A percentile compares a stretch with the other conserved stretches of the same genome.
phyloP scores from a whole-genome alignment of 2,113 vertebrate species.

The Platichthys stellatus region DNA sequence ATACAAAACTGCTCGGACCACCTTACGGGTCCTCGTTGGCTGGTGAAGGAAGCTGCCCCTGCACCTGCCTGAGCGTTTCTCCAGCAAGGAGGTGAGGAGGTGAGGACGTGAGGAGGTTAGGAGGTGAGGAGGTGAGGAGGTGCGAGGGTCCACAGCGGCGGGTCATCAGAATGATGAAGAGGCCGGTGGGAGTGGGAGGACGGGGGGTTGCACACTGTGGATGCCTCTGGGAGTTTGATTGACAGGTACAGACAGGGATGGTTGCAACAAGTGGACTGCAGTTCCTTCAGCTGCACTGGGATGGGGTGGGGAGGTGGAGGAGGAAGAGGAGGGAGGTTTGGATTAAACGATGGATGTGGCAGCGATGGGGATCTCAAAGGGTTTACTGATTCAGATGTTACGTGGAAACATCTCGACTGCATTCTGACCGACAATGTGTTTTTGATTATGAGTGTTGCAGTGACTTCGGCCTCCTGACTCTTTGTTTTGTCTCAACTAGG shows the following conservation, averaged over 20 bases:
- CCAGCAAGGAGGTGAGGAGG: too few species aligned
- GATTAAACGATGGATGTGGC: slow-evolving; percentile 40
- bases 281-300: slow-evolving; percentile 71
- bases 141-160: not conserved
- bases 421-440: slow-evolving; percentile 12
- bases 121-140: too few species aligned
- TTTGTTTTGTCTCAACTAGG: too few species aligned
- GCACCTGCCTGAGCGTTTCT: slow-evolving; percentile 46
- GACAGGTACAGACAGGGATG: slow-evolving; percentile 80
- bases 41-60: slow-evolving; percentile 23
- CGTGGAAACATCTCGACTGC: slow-evolving; percentile 17
- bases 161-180: slow-evolving; percentile 44
- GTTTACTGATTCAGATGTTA: slow-evolving; percentile 38
- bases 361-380: slow-evolving; percentile 55
- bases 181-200: slow-evolving; percentile 12
- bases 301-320: not conserved
- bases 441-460: not conserved
- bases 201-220: slow-evolving; percentile 16
- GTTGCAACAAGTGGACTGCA: slow-evolving; percentile 80
- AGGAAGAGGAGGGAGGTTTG: not conserved
- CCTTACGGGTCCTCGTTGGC: not conserved
- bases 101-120: too few species aligned
- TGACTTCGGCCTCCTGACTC: too few species aligned
- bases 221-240: slow-evolving; percentile 63
- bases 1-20: not conserved